Conservation (phyloP, 2,797 vertebrate genomes). For the Linurgus olivaceus region DNA sequence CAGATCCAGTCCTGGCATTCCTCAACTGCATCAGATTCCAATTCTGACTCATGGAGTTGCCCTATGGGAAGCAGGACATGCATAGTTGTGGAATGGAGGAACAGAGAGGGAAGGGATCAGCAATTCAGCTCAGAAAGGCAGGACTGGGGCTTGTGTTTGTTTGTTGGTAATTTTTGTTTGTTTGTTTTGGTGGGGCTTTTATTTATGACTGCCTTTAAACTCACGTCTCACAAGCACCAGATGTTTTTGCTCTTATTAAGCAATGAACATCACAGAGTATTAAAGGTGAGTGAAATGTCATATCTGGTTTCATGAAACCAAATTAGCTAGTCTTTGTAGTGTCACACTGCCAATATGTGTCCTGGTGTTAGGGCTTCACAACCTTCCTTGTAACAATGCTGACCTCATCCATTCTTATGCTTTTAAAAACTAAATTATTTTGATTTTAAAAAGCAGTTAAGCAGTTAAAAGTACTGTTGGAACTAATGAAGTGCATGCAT, state of each 20-base stretch:
- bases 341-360: background rate
- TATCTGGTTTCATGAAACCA: background rate
- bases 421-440: background rate
- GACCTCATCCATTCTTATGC: background rate
- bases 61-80: accelerated
- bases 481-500: background rate
- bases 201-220: background rate
- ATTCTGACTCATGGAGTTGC: background rate
- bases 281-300: background rate
- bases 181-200: background rate
- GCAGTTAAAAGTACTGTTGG: background rate
- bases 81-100: background rate
- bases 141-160: background rate
- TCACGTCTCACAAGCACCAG: background rate
- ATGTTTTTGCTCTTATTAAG: background rate
- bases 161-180: background rate
- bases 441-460: background rate
- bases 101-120: background rate
- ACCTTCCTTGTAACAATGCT: background rate
- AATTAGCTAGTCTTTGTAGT: background rate
- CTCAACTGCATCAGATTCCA: background rate
- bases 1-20: too few species aligned
- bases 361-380: background rate
- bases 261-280: background rate
- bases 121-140: background rate